A percentile compares a stretch with the other conserved stretches of the same genome.
Conservation (phyloP, 2,888 invertebrate species). For the Nymphalis c-album region DNA sequence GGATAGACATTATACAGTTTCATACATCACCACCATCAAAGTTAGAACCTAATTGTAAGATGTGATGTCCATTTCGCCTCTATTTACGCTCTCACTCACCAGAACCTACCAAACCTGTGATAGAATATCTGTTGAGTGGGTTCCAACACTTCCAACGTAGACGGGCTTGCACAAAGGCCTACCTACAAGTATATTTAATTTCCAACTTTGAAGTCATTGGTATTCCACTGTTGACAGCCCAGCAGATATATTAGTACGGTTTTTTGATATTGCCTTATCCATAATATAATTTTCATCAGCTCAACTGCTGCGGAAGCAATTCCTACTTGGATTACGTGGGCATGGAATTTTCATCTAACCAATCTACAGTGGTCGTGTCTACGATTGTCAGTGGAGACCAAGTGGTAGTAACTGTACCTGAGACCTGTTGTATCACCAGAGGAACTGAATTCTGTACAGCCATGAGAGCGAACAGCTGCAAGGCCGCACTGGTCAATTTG, state of each 20-base stretch:
- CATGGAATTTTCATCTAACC: slow-evolving; percentile 56
- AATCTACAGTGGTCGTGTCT: slow-evolving; percentile 53
- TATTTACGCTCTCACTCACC: too few relatives aligned
- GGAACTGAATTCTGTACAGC: slow-evolving; percentile 49
- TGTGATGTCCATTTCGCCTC: too few relatives aligned
- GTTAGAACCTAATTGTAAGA: too few relatives aligned
- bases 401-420: slow-evolving; percentile 53
- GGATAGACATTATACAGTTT: too few relatives aligned
- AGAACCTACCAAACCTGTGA: too few relatives aligned
- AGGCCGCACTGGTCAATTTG: slow-evolving; percentile 54
- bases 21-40: too few relatives aligned
- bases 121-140: too few relatives aligned
- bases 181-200: too few relatives aligned
- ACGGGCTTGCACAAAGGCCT: too few relatives aligned
- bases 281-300: slow-evolving; percentile 44
- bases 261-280: neutral
- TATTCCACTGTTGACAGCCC: too few relatives aligned
- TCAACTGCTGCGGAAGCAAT: slow-evolving; percentile 68
- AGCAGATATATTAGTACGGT: neutral
- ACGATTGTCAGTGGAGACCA: slow-evolving; percentile 47
- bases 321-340: slow-evolving; percentile 61
- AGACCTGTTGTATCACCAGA: slow-evolving; percentile 54
- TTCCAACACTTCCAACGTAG: too few relatives aligned
- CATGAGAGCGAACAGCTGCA: slow-evolving; percentile 57
- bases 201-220: too few relatives aligned